Conservation (phyloP, 2,888 invertebrate genomes). For the Romanomermis culicivorax region DNA sequence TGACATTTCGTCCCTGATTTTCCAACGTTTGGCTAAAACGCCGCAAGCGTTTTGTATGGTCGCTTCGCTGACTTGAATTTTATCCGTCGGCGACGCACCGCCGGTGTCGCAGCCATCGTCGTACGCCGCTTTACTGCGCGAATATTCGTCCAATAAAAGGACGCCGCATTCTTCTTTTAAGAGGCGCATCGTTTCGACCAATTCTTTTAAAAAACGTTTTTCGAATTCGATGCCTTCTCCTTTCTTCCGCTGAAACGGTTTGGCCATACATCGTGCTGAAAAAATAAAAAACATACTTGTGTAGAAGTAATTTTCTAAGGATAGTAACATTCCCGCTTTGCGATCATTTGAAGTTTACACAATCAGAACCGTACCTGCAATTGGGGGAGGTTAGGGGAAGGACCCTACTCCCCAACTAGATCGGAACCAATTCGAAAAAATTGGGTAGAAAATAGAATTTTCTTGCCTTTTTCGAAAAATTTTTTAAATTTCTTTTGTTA, state of each 20-base stretch:
- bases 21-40: conserved; percentile 8
- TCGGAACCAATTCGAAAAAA: too few species aligned
- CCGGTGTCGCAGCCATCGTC: neutral
- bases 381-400: too few species aligned
- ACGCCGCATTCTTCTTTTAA: neutral
- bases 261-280: too few species aligned
- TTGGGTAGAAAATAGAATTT: too few species aligned
- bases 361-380: too few species aligned
- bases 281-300: too few species aligned
- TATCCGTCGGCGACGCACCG: neutral
- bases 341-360: too few species aligned
- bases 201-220: neutral
- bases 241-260: neutral
- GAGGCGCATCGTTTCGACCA: neutral
- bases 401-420: too few species aligned
- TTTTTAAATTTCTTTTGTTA: too few species aligned
- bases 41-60: neutral
- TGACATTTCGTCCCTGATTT: conserved; percentile 9
- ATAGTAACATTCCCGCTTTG: too few species aligned
- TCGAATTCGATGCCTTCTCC: neutral
- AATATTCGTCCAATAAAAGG: neutral
- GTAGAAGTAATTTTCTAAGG: too few species aligned
- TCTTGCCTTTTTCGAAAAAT: too few species aligned
- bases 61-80: neutral
- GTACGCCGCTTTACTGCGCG: neutral